A percentile compares a stretch with the other conserved stretches of the same genome.
phyloP scores from a whole-genome alignment of 2,797 vertebrate genomes.

The Sitta carolinensis region DNA sequence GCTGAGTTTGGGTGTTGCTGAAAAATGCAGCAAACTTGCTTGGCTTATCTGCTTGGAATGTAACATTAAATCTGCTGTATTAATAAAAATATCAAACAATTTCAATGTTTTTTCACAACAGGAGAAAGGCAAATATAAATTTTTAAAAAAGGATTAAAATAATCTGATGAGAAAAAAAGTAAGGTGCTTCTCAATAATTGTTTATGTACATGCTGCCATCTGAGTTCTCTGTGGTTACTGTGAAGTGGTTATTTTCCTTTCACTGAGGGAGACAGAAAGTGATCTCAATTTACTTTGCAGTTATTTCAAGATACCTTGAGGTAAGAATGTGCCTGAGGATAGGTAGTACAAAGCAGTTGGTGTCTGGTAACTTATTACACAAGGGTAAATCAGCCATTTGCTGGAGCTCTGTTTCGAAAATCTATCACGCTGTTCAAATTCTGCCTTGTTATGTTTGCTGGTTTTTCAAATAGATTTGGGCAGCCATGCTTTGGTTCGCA shows the following conservation, averaged over 20 bases:
- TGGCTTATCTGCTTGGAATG: background rate
- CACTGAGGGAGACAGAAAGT: background rate
- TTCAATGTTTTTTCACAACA: background rate
- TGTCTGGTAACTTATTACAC: background rate
- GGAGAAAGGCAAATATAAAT: background rate
- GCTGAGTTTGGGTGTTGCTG: background rate
- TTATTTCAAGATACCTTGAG: background rate
- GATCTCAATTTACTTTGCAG: background rate
- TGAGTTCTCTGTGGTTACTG: background rate
- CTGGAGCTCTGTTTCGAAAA: background rate
- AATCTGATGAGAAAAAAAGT: background rate
- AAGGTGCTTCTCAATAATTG: background rate
- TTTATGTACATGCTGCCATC: background rate
- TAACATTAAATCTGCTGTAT: background rate
- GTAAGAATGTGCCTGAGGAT: background rate
- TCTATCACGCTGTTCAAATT: background rate
- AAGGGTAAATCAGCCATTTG: conserved; percentile 7
- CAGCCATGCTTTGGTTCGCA: conserved; percentile 40
- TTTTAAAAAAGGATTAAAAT: background rate
- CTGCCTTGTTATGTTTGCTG: conserved; percentile 9
- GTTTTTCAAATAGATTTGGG: conserved; percentile 19
- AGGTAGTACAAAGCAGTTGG: background rate
- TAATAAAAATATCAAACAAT: background rate
- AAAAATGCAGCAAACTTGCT: background rate
- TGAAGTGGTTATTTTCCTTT: background rate